Percentiles rank a stretch among this genome's conserved stretches.
Evolutionary conservation across 1,140 invertebrate species (phyloP).

Genomic region (Augochlora pura): DNA sequence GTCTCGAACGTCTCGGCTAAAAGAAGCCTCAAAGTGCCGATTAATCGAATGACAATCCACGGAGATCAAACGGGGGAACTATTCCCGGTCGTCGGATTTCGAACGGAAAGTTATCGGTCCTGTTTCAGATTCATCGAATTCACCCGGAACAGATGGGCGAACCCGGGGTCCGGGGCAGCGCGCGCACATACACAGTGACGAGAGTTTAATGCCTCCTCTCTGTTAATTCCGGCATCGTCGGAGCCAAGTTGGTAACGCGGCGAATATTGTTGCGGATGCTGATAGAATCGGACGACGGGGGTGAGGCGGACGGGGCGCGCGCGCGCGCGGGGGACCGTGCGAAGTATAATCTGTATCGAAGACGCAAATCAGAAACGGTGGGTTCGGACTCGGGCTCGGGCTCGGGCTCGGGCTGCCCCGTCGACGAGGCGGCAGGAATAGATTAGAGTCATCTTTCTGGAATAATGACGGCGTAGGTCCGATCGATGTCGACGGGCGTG

Average conservation of each 20-base stretch:
- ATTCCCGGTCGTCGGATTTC: background rate
- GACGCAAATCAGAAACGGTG: constrained; percentile 37
- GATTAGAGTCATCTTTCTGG: constrained; percentile 62
- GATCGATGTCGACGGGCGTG: constrained; percentile 36
- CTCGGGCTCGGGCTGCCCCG: background rate
- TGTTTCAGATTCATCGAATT: constrained; percentile 1
- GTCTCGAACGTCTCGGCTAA: no score
- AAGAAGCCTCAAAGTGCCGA: no score
- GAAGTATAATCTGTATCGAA: constrained; percentile 30
- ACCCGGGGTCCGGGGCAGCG: no score
- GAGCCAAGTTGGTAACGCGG: background rate
- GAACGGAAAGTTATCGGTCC: background rate
- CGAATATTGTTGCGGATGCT: background rate
- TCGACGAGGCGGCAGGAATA: constrained; percentile 42
- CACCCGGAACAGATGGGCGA: background rate
- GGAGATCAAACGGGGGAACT: no score
- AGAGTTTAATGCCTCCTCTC: background rate
- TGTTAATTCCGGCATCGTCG: constrained; percentile 5
- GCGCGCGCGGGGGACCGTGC: no score
- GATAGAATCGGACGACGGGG: constrained; percentile 5
- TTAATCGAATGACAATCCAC: no score
- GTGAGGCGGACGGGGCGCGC: no score
- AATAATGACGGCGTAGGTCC: constrained; percentile 51
- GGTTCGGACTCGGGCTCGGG: no score
- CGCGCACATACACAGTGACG: background rate